Percentiles rank a stretch among this genome's conserved stretches.
These are phyloP conservation scores for Papilio polytes DNA, from an alignment of 1,140 invertebrate genomes.

Conservation along the genomic window DNA sequence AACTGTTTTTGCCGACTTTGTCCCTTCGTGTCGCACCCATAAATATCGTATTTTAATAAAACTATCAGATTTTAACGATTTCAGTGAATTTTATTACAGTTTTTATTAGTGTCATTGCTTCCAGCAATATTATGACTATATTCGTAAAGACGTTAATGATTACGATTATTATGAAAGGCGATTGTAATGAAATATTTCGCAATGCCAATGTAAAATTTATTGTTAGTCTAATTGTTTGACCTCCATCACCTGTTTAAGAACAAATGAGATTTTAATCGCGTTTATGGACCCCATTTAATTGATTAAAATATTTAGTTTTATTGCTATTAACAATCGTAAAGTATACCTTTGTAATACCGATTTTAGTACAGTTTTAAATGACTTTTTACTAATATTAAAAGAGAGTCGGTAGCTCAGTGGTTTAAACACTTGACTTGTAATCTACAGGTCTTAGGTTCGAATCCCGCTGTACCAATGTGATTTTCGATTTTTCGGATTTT, in stretches of 20 bases:
- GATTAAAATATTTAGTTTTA: not conserved
- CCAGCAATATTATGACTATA: slow-evolving; percentile 9
- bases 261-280: slow-evolving; percentile 25
- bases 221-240: slow-evolving; percentile 25
- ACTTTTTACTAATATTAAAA: too few species aligned
- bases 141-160: slow-evolving; percentile 3
- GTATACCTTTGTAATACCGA: not conserved
- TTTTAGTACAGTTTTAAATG: not conserved
- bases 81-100: slow-evolving; percentile 14
- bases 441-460: too few species aligned
- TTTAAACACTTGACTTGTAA: too few species aligned
- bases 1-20: not conserved
- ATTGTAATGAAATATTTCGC: not conserved
- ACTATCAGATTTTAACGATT: slow-evolving; percentile 21
- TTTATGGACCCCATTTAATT: not conserved
- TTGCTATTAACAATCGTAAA: not conserved
- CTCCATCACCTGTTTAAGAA: slow-evolving; percentile 15
- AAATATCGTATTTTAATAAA: slow-evolving; percentile 8
- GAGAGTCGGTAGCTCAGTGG: too few species aligned
- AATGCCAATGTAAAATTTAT: slow-evolving; percentile 33
- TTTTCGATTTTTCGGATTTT: too few species aligned
- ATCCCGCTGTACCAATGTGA: too few species aligned
- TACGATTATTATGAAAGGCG: slow-evolving; percentile 9
- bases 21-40: not conserved
- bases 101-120: slow-evolving; percentile 14